Evolutionary conservation across 1,140 invertebrate species (phyloP).

Genomic region (Paracyclopina nana): DNA sequence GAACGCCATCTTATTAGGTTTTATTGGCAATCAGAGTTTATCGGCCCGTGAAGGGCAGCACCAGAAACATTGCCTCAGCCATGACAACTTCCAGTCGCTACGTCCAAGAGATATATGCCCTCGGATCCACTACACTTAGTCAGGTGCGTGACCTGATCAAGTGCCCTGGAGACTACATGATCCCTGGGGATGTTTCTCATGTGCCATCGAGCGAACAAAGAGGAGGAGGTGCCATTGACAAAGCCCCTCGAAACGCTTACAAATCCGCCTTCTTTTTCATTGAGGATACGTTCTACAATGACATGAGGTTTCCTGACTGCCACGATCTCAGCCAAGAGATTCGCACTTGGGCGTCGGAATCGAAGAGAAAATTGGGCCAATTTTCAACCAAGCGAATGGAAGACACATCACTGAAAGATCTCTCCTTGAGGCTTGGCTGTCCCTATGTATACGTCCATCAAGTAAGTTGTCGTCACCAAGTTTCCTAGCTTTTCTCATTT

Average conservation of each 20-base stretch:
- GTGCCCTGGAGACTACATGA: neutral
- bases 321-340: constrained; percentile 2
- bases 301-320: constrained; percentile 8
- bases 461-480: neutral
- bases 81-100: neutral
- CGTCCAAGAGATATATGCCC: neutral
- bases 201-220: neutral
- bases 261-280: constrained; percentile 13
- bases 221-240: too few species aligned
- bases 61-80: neutral
- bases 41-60: neutral
- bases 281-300: constrained; percentile 7
- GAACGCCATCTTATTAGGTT: neutral
- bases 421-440: constrained; percentile 1
- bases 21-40: neutral
- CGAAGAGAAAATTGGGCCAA: neutral
- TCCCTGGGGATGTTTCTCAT: neutral
- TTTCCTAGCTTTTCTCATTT: neutral
- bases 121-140: neutral
- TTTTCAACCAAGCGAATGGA: constrained; percentile 9
- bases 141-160: constrained; percentile 3
- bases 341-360: neutral
- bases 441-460: constrained; percentile 14
- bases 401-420: neutral
- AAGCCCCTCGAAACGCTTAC: neutral